phyloP scores from a whole-genome alignment of 2,113 vertebrate genomes.

The Toxotes jaculatrix region DNA sequence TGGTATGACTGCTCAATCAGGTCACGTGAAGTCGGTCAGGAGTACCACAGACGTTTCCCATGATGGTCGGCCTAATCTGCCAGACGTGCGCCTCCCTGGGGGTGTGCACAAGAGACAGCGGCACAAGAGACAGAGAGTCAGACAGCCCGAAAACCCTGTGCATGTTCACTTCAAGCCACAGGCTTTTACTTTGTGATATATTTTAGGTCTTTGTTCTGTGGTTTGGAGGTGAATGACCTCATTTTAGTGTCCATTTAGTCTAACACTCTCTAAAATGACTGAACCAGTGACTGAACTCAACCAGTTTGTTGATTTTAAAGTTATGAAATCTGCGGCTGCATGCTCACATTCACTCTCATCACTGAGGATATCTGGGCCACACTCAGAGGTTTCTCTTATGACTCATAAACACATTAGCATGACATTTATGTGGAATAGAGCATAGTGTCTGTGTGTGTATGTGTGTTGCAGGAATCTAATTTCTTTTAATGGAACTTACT shows the following conservation, averaged over 20 bases:
- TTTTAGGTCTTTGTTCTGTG: background rate
- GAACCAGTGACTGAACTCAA: background rate
- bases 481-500: constrained; percentile 52
- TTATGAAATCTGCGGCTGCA: background rate
- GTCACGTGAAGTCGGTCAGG: constrained; percentile 83
- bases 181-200: background rate
- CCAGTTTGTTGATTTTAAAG: constrained; percentile 6
- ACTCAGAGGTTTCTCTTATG: constrained; percentile 34
- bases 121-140: constrained; percentile 9
- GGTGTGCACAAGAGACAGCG: constrained; percentile 47
- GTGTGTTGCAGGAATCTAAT: constrained; percentile 37
- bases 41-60: constrained; percentile 64
- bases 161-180: constrained; percentile 56
- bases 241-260: background rate
- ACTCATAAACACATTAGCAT: constrained; percentile 71
- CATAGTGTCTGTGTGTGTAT: constrained; percentile 33
- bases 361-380: constrained; percentile 52
- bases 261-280: background rate
- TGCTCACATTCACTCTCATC: constrained; percentile 23
- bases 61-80: constrained; percentile 70
- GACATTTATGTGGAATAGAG: constrained; percentile 57
- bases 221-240: background rate
- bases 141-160: constrained; percentile 10
- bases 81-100: constrained; percentile 66
- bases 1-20: constrained; percentile 79